Conservation (phyloP, 1,140 invertebrate genomes). For the Drosophila guanche region DNA sequence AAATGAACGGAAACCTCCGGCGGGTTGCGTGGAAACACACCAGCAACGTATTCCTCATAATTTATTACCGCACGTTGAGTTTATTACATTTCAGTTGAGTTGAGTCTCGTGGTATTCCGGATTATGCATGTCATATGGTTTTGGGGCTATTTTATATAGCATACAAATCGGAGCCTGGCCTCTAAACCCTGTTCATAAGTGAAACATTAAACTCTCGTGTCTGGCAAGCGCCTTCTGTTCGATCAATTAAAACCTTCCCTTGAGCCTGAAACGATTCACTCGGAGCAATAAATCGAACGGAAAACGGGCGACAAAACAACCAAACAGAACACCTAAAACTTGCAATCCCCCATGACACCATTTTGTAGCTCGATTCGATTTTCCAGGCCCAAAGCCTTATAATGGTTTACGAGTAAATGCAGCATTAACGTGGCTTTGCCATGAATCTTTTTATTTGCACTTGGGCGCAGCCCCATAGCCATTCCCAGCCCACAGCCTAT, state of each 20-base stretch:
- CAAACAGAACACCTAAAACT: conserved; percentile 8
- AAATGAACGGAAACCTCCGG: conserved; percentile 18
- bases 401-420: conserved; percentile 48
- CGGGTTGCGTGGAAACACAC: conserved; percentile 42
- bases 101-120: conserved; percentile 44
- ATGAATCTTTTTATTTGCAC: conserved; percentile 74
- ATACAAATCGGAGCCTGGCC: conserved; percentile 59
- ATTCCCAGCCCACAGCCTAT: not conserved
- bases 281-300: conserved; percentile 29
- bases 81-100: conserved; percentile 30
- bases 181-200: conserved; percentile 1
- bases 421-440: conserved; percentile 64
- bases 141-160: conserved; percentile 56
- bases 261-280: not conserved
- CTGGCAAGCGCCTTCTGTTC: conserved; percentile 11
- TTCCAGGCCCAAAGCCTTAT: conserved; percentile 52
- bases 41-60: conserved; percentile 51
- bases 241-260: conserved; percentile 37
- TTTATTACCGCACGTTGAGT: conserved; percentile 41
- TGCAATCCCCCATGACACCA: conserved; percentile 52
- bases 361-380: conserved; percentile 10
- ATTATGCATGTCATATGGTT: conserved; percentile 54
- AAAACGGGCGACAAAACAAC: not conserved
- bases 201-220: conserved; percentile 10
- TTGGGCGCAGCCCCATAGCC: conserved; percentile 13